A percentile compares a stretch with the other conserved stretches of the same genome.
phyloP scores from a whole-genome alignment of 92 coral and sea anemone genomes.

The Siderastrea siderea region DNA sequence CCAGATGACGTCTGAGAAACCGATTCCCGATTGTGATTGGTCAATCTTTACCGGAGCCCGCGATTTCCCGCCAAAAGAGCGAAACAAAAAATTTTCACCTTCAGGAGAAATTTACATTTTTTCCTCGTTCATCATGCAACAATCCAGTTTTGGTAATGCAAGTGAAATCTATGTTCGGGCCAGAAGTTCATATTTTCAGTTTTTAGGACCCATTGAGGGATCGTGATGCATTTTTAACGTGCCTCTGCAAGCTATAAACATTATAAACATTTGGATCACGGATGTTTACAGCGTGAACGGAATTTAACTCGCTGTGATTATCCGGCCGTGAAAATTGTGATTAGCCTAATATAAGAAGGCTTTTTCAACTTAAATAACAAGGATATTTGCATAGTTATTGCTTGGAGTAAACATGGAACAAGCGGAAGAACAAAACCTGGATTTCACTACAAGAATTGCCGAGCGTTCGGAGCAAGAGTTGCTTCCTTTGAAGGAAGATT shows the following conservation, averaged over 20 bases:
- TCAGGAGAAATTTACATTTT: background rate
- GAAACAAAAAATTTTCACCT: constrained; percentile 6
- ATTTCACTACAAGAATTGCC: constrained; percentile 67
- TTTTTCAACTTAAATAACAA: constrained; percentile 8
- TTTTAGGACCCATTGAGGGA: constrained; percentile 12
- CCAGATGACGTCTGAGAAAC: too few species aligned
- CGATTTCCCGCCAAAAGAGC: constrained; percentile 45
- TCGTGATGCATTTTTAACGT: constrained; percentile 1
- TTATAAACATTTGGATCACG: background rate
- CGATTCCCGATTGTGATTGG: constrained; percentile 6
- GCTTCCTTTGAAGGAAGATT: constrained; percentile 91
- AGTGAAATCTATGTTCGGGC: background rate
- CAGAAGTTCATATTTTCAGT: constrained; percentile 13
- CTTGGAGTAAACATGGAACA: constrained; percentile 30
- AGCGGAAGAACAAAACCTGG: constrained; percentile 29
- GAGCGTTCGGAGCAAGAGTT: constrained; percentile 88
- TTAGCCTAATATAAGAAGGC: background rate
- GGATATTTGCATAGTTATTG: constrained; percentile 8
- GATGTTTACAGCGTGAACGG: constrained; percentile 30
- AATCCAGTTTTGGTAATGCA: background rate
- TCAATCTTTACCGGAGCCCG: background rate
- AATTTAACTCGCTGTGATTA: background rate
- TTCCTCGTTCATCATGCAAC: background rate
- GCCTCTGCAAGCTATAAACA: background rate
- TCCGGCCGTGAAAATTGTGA: constrained; percentile 3